Conservation (phyloP, 2,888 invertebrate species). For the Molorchus minor region DNA sequence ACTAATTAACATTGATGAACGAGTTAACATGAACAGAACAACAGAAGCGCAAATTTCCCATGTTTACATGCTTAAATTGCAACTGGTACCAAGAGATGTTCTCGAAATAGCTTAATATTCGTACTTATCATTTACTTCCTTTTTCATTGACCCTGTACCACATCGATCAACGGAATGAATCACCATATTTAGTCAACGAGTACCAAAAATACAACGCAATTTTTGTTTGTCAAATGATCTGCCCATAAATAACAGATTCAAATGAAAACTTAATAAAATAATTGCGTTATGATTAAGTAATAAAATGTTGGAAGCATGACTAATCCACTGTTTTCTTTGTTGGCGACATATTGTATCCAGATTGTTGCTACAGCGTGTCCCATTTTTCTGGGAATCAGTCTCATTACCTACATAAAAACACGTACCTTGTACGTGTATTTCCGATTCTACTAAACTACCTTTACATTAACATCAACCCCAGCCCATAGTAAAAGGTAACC, state of each 20-base stretch:
- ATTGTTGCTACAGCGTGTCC: too few relatives aligned
- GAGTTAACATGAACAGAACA: too few relatives aligned
- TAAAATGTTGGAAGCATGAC: not conserved
- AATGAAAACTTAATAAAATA: constrained; percentile 13
- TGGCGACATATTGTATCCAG: not conserved
- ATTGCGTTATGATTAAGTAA: constrained; percentile 24
- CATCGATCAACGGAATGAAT: not conserved
- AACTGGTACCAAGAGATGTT: not conserved
- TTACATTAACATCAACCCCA: not conserved
- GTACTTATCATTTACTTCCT: too few relatives aligned
- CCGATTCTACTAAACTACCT: not conserved
- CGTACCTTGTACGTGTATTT: too few relatives aligned
- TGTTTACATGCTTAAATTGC: too few relatives aligned
- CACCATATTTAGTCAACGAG: constrained; percentile 21
- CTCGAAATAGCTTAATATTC: too few relatives aligned
- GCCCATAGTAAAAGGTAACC: too few relatives aligned
- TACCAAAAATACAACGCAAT: constrained; percentile 2
- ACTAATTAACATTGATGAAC: too few relatives aligned
- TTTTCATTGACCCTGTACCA: not conserved
- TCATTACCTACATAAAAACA: too few relatives aligned
- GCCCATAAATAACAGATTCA: not conserved
- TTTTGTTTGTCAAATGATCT: constrained; percentile 10
- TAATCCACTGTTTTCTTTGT: not conserved
- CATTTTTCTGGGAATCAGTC: too few relatives aligned
- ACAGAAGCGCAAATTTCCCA: too few relatives aligned